phyloP scores from a whole-genome alignment of 1,140 invertebrate genomes.

The Himalopsyche phryganea region DNA sequence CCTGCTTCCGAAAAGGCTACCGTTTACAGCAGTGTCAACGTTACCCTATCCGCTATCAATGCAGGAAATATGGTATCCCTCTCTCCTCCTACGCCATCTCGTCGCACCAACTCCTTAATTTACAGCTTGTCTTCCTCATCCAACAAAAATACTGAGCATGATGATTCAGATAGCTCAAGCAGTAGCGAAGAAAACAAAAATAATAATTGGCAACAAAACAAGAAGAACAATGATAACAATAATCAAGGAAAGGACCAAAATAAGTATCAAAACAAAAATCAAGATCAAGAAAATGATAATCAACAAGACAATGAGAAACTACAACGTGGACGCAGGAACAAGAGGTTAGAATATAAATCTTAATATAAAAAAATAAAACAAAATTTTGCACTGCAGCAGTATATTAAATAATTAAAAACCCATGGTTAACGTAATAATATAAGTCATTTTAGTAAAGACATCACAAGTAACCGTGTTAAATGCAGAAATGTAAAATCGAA shows the following conservation, averaged over 20 bases:
- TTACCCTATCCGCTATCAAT: slow-evolving; percentile 55
- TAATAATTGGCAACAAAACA: slow-evolving; percentile 12
- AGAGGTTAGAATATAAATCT: background rate
- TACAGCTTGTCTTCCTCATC: slow-evolving; percentile 41
- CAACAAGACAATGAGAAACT: slow-evolving; percentile 39
- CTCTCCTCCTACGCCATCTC: slow-evolving; percentile 16
- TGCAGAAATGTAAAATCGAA: too few relatives aligned
- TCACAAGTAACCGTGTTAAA: too few relatives aligned
- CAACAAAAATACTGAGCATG: background rate
- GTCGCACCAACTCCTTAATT: slow-evolving; percentile 53
- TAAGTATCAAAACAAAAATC: slow-evolving; percentile 19
- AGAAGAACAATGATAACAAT: background rate
- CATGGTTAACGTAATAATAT: too few relatives aligned
- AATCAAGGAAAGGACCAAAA: background rate
- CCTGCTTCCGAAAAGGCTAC: slow-evolving; percentile 57
- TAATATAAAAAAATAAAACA: background rate
- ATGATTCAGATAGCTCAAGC: slow-evolving; percentile 8
- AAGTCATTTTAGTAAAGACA: too few relatives aligned
- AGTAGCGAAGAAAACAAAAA: slow-evolving; percentile 7
- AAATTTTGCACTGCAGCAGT: too few relatives aligned
- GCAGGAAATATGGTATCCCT: slow-evolving; percentile 49
- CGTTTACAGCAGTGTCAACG: slow-evolving; percentile 55
- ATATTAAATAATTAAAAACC: too few relatives aligned
- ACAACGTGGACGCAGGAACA: slow-evolving; percentile 37
- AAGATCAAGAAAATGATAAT: slow-evolving; percentile 1